phyloP scores from a whole-genome alignment of 2,113 vertebrate species.

The Xenotilapia longispinis region DNA sequence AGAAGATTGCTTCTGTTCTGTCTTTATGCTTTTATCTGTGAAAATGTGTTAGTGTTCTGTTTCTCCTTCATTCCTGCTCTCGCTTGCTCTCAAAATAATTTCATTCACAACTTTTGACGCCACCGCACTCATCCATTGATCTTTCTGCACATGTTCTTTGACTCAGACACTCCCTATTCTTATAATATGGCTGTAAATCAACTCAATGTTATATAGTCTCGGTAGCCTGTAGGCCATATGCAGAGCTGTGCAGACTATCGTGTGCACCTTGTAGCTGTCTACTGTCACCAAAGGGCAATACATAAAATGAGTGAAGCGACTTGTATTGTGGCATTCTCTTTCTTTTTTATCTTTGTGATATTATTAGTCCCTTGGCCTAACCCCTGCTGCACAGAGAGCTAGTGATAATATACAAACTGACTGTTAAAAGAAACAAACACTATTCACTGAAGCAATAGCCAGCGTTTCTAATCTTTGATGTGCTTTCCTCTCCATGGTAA shows the following conservation, averaged over 20 bases:
- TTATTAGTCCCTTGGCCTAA: neutral
- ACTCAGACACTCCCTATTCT: too few species aligned
- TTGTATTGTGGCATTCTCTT: neutral
- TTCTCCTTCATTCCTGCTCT: neutral
- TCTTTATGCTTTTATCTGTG: neutral
- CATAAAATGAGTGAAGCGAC: neutral
- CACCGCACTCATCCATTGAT: neutral
- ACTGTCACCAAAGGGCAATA: neutral
- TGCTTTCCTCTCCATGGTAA: neutral
- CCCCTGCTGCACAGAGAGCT: neutral
- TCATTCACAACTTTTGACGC: neutral
- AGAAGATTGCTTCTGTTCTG: neutral
- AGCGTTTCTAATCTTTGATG: neutral
- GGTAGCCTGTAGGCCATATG: neutral
- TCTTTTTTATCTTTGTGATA: neutral
- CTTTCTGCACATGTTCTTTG: neutral
- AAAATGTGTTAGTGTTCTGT: neutral
- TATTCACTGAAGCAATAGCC: neutral
- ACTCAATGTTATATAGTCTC: neutral
- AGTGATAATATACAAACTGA: neutral
- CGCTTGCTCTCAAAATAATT: neutral
- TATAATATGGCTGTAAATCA: neutral
- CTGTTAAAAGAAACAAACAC: neutral
- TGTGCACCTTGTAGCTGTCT: neutral
- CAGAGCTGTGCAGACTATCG: neutral